A percentile compares a stretch with the other conserved stretches of the same genome.
Evolutionary conservation across 1,140 invertebrate genomes (phyloP).

Genomic region (Drosophila yakuba): DNA sequence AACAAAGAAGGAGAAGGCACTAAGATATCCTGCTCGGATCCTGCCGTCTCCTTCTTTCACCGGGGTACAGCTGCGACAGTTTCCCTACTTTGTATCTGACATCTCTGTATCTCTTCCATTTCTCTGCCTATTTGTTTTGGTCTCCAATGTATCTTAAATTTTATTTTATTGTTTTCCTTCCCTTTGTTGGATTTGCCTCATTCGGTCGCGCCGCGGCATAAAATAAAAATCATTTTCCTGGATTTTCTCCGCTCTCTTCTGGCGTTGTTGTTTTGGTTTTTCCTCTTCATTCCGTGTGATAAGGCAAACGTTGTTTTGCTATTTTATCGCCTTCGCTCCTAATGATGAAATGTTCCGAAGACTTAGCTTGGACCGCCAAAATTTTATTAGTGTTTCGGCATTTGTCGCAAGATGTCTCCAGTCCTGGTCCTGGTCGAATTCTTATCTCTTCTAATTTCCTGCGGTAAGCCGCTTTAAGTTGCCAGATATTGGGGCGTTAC

Average conservation of each 20-base stretch:
- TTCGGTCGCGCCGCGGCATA: conserved; percentile 43
- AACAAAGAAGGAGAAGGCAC: conserved; percentile 19
- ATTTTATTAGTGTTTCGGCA: conserved; percentile 75
- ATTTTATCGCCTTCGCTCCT: conserved; percentile 65
- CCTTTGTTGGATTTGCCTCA: conserved; percentile 23
- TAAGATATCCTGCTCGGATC: conserved; percentile 17
- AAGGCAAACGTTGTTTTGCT: conserved; percentile 47
- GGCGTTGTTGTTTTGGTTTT: conserved; percentile 16
- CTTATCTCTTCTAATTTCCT: conserved; percentile 59
- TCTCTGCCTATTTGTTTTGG: conserved; percentile 77
- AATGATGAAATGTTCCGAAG: conserved; percentile 62
- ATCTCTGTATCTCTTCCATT: conserved; percentile 44
- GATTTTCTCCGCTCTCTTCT: conserved; percentile 35
- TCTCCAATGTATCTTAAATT: conserved; percentile 79
- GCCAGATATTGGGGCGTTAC: conserved; percentile 59
- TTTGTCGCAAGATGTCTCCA: conserved; percentile 63
- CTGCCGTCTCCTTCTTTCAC: not conserved
- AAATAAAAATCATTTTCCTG: conserved; percentile 47
- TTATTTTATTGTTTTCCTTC: conserved; percentile 77
- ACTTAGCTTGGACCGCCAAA: conserved; percentile 22
- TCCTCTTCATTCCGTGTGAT: conserved; percentile 23
- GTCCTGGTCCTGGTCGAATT: not conserved
- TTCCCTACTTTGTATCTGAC: conserved; percentile 43
- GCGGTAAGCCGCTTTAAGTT: conserved; percentile 64
- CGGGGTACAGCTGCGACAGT: conserved; percentile 65